phyloP scores from a whole-genome alignment of 2,113 vertebrate species.

The Phainopepla nitens region DNA sequence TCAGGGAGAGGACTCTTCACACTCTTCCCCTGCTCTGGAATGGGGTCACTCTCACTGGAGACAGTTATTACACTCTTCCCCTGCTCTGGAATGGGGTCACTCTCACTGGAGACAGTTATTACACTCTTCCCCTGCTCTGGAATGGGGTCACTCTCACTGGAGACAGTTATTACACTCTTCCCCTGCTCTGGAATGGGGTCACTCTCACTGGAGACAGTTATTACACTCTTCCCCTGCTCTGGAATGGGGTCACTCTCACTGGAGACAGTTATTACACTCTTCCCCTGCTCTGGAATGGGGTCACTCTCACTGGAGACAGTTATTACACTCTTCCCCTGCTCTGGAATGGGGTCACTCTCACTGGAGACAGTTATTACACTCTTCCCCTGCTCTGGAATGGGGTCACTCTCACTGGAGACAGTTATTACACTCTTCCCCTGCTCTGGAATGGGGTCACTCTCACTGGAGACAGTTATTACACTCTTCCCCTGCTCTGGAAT shows the following conservation, averaged over 20 bases:
- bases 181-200: accelerated
- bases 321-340: no score
- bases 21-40: neutral
- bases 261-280: no score
- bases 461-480: no score
- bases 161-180: neutral
- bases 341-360: accelerated
- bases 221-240: accelerated
- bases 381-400: neutral
- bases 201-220: accelerated
- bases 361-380: neutral
- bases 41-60: neutral
- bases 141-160: neutral
- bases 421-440: neutral
- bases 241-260: accelerated
- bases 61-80: neutral
- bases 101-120: neutral
- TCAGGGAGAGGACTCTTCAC: neutral
- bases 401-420: accelerated
- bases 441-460: accelerated
- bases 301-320: neutral
- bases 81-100: accelerated
- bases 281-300: accelerated
- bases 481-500: accelerated
- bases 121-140: neutral